Evolutionary conservation across 1,140 invertebrate species (phyloP).

Genomic region (Drosophila trapezifrons): DNA sequence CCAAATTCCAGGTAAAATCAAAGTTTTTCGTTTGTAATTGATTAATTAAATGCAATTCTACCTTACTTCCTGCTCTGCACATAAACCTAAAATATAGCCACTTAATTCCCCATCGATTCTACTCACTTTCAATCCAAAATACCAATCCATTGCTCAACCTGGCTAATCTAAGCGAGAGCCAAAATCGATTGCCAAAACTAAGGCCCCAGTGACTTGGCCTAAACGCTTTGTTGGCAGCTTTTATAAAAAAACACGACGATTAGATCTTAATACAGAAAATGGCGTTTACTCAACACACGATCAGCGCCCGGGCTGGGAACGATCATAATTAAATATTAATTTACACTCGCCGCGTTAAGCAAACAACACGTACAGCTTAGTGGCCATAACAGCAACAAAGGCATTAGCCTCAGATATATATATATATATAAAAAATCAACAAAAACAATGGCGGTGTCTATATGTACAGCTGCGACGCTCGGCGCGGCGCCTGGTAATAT

Average conservation of each 20-base stretch:
- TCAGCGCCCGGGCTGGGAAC: conserved; percentile 46
- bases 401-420: conserved; percentile 3
- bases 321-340: conserved; percentile 80
- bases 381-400: conserved; percentile 34
- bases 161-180: conserved; percentile 13
- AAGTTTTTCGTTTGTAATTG: no score
- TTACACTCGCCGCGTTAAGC: conserved; percentile 77
- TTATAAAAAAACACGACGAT: conserved; percentile 50
- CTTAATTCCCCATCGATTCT: background rate
- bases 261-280: conserved; percentile 72
- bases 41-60: no score
- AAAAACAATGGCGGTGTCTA: conserved; percentile 41
- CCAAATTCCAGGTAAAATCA: no score
- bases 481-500: conserved; percentile 57
- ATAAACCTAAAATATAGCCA: no score
- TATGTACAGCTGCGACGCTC: conserved; percentile 42
- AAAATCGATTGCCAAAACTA: conserved; percentile 46
- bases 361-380: conserved; percentile 70
- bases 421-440: conserved; percentile 1
- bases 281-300: conserved; percentile 62
- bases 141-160: conserved; percentile 16
- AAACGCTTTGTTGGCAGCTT: conserved; percentile 55
- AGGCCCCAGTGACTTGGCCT: conserved; percentile 24
- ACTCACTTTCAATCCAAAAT: background rate
- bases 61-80: no score